These are phyloP conservation scores for Papilio demoleus DNA, from an alignment of 2,888 invertebrate species.

Conservation along the genomic window DNA sequence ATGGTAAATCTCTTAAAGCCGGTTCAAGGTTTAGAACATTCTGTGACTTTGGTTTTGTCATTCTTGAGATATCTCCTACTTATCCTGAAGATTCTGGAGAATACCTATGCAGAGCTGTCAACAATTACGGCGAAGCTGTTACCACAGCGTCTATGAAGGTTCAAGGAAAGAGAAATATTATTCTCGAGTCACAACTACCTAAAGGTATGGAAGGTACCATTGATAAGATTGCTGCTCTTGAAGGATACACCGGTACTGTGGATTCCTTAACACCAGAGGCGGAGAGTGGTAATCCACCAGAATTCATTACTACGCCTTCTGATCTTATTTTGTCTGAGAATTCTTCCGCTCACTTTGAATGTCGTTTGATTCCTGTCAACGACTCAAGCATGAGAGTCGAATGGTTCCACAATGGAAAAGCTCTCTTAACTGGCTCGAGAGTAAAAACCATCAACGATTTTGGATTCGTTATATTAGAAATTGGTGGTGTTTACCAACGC, in stretches of 20 bases:
- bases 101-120: conserved; percentile 93
- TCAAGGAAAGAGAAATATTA: conserved; percentile 95
- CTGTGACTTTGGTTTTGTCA: conserved; percentile 99
- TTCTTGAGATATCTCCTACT: conserved; percentile 98
- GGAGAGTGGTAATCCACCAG: conserved; percentile 94
- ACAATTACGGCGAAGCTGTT: conserved; percentile 95
- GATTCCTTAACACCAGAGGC: conserved; percentile 89
- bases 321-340: conserved; percentile 94
- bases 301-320: conserved; percentile 93
- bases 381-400: conserved; percentile 97
- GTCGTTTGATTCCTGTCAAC: conserved; percentile 93
- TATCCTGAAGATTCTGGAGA: conserved; percentile 98
- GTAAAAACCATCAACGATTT: conserved; percentile 98
- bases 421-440: conserved; percentile 94
- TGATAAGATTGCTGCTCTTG: conserved; percentile 95
- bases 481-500: conserved; percentile 95
- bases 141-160: conserved; percentile 95
- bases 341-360: conserved; percentile 96
- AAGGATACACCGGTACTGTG: conserved; percentile 90
- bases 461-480: conserved; percentile 98
- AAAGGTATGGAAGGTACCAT: conserved; percentile 97
- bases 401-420: conserved; percentile 99
- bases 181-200: conserved; percentile 94
- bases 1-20: conserved; percentile 93
- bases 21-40: conserved; percentile 97